phyloP scores from a whole-genome alignment of 2,888 invertebrate species.

The Laothoe populi region DNA sequence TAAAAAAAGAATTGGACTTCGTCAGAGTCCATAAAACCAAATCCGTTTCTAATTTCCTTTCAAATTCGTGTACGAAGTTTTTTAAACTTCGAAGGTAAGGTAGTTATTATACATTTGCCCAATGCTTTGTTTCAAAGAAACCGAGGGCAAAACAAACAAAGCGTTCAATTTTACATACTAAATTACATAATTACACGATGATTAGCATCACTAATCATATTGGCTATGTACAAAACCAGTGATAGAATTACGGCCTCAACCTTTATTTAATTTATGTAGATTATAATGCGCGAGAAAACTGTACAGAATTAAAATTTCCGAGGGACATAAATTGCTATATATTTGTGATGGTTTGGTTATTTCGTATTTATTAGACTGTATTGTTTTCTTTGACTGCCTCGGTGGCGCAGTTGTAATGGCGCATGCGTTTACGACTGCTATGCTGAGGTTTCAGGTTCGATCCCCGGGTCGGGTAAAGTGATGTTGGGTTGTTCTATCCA shows the following conservation, averaged over 20 bases:
- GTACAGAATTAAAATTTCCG: conserved; percentile 9
- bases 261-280: conserved; percentile 71
- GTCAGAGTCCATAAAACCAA: neutral
- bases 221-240: conserved; percentile 54
- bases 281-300: conserved; percentile 44
- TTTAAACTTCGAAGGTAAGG: conserved; percentile 1
- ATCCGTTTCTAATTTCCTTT: conserved; percentile 5
- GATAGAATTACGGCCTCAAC: conserved; percentile 65
- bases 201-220: conserved; percentile 69
- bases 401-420: no score
- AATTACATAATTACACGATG: conserved; percentile 51
- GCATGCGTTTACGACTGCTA: no score
- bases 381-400: neutral
- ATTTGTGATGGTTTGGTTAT: conserved; percentile 1
- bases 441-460: no score
- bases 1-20: conserved; percentile 19
- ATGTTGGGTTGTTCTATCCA: no score
- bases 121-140: conserved; percentile 31
- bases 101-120: conserved; percentile 27
- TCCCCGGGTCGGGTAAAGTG: no score
- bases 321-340: conserved; percentile 14
- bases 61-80: conserved; percentile 15
- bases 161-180: conserved; percentile 29
- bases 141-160: conserved; percentile 2
- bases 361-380: neutral